Evolutionary conservation across 1,140 invertebrate genomes (phyloP), one percentile per base, ranked within the genome.

Genomic region (Zaprionus davidi): DNA sequence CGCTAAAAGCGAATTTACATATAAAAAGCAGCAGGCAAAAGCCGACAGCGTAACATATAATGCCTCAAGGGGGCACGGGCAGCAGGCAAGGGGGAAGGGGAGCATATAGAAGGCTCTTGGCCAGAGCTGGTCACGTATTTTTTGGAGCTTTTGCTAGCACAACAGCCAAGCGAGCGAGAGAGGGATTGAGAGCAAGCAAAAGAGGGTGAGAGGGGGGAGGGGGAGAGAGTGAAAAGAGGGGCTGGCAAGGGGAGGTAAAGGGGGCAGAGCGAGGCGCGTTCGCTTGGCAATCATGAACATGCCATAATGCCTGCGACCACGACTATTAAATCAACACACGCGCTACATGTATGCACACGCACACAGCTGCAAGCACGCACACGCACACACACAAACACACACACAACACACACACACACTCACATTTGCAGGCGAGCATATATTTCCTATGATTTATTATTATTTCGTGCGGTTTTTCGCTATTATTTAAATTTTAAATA

Each of bases 401-500:
- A 58, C 13, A 38, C 24, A 41, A n/a, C 24, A 15, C 51, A 12
- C 26, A 1, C 11, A 56, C 31, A 68, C 24, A 44, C 46, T 59
- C 53, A 60, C 22, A 51, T 41, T 63, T 46, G 9, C 26, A 38
- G 20, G 51, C 6, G 9, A 20, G 17, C 15, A 64, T 63, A 84
- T 84, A 88, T 88, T 88, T 88, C 66, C 79, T 82, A 88, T 88
- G 84, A 88, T 88, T 88, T 88, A 90, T 88, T 88, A 88, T 88
- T 88, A 88, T 88, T 88, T 87, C 84, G 85, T 88, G 84, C 69
- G 84, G 84, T 81, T 90, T 83, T 85, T 88, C 64, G 85, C 85
- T 88, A 88, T 88, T 88, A 88, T 88, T 88, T 88, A 88, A 88
- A 88, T 88, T 88, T 88, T 88, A 88, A 88, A 88, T 88, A 90